These are phyloP conservation scores for Serrognathus titanus DNA, from an alignment of 2,888 invertebrate genomes.

Conservation along the genomic window DNA sequence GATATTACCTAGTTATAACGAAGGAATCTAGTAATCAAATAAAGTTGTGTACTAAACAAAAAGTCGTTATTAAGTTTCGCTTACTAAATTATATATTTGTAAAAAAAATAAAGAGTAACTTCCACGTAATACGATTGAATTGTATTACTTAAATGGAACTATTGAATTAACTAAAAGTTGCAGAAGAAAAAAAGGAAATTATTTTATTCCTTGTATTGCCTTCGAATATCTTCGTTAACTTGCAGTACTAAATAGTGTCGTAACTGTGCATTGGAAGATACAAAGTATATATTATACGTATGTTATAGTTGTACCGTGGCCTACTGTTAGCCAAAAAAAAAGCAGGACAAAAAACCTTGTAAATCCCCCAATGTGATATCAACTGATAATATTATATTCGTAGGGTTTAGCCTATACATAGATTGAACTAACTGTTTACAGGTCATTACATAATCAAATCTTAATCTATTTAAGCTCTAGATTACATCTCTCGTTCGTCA, in stretches of 20 bases:
- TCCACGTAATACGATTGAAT: neutral
- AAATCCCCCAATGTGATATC: constrained; percentile 39
- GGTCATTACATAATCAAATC: constrained; percentile 37
- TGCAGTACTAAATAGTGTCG: neutral
- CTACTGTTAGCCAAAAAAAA: constrained; percentile 11
- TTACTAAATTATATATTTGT: too few species aligned
- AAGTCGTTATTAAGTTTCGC: too few species aligned
- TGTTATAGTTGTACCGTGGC: constrained; percentile 10
- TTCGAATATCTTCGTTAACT: too few species aligned
- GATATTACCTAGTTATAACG: too few species aligned
- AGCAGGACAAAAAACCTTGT: constrained; percentile 15
- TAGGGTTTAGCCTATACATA: constrained; percentile 16
- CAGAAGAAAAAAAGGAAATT: neutral
- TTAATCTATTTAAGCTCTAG: constrained; percentile 28
- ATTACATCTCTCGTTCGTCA: constrained; percentile 8
- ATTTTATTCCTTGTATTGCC: too few species aligned
- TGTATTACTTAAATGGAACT: neutral
- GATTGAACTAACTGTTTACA: constrained; percentile 28
- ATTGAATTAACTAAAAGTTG: neutral
- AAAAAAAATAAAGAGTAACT: too few species aligned
- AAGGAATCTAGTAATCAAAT: too few species aligned
- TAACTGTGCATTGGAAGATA: constrained; percentile 10
- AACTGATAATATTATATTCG: constrained; percentile 41
- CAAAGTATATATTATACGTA: neutral
- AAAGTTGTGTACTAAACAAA: too few species aligned